A percentile compares a stretch with the other conserved stretches of the same genome.
Conservation (phyloP, 2,888 invertebrate species). For the Phyllotreta striolata region DNA sequence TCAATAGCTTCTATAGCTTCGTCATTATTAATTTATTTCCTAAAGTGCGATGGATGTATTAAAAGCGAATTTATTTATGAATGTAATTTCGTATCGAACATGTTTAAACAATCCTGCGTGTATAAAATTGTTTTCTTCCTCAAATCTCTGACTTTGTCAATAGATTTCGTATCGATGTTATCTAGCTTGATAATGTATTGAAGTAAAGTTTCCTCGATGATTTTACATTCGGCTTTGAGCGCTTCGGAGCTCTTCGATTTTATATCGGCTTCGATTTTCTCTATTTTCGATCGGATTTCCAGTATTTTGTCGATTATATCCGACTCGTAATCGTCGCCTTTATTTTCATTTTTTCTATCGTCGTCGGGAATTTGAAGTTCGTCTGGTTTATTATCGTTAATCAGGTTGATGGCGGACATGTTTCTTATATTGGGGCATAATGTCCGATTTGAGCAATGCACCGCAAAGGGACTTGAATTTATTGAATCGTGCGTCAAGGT, state of each 20-base stretch:
- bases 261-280: constrained; percentile 15
- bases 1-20: no score
- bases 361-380: constrained; percentile 1
- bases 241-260: background rate
- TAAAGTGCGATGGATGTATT: no score
- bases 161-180: constrained; percentile 16
- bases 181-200: constrained; percentile 15
- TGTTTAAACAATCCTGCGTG: constrained; percentile 16
- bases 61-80: background rate
- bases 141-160: background rate
- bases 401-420: constrained; percentile 1
- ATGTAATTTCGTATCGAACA: constrained; percentile 22
- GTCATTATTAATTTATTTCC: no score
- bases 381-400: background rate
- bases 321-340: background rate
- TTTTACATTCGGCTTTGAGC: background rate
- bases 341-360: background rate
- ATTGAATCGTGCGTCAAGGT: no score
- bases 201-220: constrained; percentile 21
- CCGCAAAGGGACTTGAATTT: no score
- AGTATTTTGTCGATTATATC: constrained; percentile 6
- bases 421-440: constrained; percentile 4
- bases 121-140: constrained; percentile 17
- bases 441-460: background rate
- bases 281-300: background rate